These are phyloP conservation scores for Ornithorhynchus anatinus DNA, from an alignment of 2,113 vertebrate genomes.

Conservation along the genomic window DNA sequence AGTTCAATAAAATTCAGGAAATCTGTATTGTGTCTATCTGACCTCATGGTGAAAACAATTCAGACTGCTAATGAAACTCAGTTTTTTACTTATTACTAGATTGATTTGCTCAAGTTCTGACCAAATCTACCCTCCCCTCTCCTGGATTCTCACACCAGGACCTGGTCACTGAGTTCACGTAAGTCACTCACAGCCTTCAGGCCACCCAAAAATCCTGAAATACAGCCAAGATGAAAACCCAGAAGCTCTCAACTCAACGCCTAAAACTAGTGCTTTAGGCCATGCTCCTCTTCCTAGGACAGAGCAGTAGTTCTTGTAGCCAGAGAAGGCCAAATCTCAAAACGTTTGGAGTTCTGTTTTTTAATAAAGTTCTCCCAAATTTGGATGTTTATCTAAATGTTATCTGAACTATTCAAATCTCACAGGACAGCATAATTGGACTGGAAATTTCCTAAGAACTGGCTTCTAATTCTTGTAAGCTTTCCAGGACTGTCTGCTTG, in stretches of 20 bases:
- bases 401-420: constrained; percentile 41
- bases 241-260: neutral
- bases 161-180: too few relatives aligned
- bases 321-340: constrained; percentile 19
- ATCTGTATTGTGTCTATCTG: too few relatives aligned
- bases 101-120: too few relatives aligned
- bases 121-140: too few relatives aligned
- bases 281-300: constrained; percentile 12
- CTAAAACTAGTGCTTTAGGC: constrained; percentile 33
- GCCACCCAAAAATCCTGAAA: constrained; percentile 49
- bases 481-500: constrained; percentile 37
- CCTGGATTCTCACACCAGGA: too few relatives aligned
- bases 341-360: constrained; percentile 24
- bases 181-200: neutral
- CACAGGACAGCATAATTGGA: constrained; percentile 38
- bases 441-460: constrained; percentile 58
- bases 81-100: too few relatives aligned
- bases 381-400: constrained; percentile 44
- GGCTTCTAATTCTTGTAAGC: constrained; percentile 45
- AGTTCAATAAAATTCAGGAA: too few relatives aligned
- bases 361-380: constrained; percentile 38
- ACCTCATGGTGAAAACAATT: too few relatives aligned
- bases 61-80: too few relatives aligned
- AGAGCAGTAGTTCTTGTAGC: constrained; percentile 17
- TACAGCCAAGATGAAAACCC: constrained; percentile 12